phyloP scores from a whole-genome alignment of 2,113 vertebrate species.

The Colossoma macropomum region DNA sequence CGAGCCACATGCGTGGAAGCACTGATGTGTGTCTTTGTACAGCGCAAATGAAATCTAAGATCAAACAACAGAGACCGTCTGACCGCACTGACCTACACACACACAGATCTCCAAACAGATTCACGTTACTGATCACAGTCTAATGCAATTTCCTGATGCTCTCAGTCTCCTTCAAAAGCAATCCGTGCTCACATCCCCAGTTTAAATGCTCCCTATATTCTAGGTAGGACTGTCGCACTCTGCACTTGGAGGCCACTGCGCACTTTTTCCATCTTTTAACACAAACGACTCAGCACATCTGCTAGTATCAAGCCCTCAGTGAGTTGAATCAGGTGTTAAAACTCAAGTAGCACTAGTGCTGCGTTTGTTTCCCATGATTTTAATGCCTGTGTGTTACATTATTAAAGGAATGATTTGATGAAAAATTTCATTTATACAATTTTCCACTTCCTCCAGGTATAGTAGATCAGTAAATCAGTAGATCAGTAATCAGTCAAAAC shows the following conservation, averaged over 20 bases:
- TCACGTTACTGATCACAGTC: slow-evolving; percentile 14
- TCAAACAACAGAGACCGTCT: slow-evolving; percentile 33
- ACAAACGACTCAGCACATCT: slow-evolving; percentile 9
- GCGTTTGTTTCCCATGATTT: neutral
- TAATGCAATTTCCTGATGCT: neutral
- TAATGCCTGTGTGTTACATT: neutral
- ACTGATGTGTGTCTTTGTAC: slow-evolving; percentile 8
- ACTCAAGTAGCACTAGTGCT: neutral
- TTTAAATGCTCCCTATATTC: neutral
- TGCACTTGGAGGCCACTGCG: neutral
- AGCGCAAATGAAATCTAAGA: slow-evolving; percentile 7
- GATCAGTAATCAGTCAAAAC: too few relatives aligned
- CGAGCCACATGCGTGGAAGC: neutral
- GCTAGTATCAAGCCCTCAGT: neutral
- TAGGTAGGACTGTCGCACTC: neutral
- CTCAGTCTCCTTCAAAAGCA: neutral
- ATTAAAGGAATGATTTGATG: too few relatives aligned
- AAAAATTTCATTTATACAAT: too few relatives aligned
- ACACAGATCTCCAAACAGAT: neutral
- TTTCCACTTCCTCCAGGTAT: too few relatives aligned
- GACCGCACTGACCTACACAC: neutral
- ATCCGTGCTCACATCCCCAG: neutral
- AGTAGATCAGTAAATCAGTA: too few relatives aligned
- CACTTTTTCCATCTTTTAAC: neutral
- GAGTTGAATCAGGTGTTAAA: neutral